Evolutionary conservation across 2,888 invertebrate species (phyloP).

Genomic region (Conops quadrifasciatus): DNA sequence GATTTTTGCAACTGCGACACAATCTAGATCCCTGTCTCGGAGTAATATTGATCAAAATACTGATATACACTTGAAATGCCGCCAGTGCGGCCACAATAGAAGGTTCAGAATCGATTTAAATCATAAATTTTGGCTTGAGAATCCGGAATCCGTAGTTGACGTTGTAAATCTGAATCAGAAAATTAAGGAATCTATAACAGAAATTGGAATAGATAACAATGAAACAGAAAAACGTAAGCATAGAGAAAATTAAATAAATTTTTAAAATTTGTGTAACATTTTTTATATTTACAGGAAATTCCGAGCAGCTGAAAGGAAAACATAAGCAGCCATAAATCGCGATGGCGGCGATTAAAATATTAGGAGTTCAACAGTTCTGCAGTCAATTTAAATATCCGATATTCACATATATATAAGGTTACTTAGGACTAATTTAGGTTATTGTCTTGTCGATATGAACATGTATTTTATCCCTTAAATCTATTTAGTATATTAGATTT

Average conservation of each 20-base stretch:
- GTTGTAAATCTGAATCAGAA: constrained; percentile 10
- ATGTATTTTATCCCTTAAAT: too few relatives aligned
- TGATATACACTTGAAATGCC: constrained; percentile 51
- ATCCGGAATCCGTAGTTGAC: constrained; percentile 53
- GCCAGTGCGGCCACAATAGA: constrained; percentile 52
- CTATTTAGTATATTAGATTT: too few relatives aligned
- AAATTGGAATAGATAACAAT: background rate
- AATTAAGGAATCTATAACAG: background rate
- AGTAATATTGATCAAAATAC: constrained; percentile 40
- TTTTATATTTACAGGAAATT: too few relatives aligned
- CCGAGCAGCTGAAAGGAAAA: too few relatives aligned
- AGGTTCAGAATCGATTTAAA: constrained; percentile 53
- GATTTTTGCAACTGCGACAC: constrained; percentile 36
- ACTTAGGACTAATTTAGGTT: too few relatives aligned
- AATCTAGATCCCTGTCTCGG: constrained; percentile 31
- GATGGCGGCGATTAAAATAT: too few relatives aligned
- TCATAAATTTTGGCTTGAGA: constrained; percentile 61
- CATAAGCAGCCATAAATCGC: too few relatives aligned
- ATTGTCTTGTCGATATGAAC: too few relatives aligned
- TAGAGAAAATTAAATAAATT: background rate
- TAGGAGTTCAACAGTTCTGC: too few relatives aligned
- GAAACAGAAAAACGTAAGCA: background rate
- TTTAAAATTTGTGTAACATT: background rate
- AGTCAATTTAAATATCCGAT: too few relatives aligned
- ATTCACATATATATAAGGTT: too few relatives aligned